A percentile compares a stretch with the other conserved stretches of the same genome.
Evolutionary conservation across 1,140 invertebrate species (phyloP).

Genomic region (Drosophila parabipectinata): DNA sequence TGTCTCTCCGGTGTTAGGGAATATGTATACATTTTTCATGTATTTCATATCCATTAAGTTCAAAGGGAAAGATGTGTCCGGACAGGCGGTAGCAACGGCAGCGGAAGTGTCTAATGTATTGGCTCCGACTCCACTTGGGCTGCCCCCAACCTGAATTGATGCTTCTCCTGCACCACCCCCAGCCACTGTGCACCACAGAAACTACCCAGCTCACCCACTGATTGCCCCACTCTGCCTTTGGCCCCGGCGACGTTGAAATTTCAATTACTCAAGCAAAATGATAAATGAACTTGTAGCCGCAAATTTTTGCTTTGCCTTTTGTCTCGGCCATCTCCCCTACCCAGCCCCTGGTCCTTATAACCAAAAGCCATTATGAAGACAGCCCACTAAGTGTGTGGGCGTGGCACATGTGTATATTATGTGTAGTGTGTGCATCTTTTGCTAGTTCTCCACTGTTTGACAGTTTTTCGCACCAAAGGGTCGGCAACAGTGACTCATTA

Average conservation of each 20-base stretch:
- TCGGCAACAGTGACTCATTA: constrained; percentile 30
- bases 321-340: constrained; percentile 27
- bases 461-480: constrained; percentile 42
- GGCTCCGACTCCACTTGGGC: constrained; percentile 46
- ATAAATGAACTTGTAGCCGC: constrained; percentile 80
- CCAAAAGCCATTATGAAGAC: constrained; percentile 78
- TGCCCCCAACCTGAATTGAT: constrained; percentile 9
- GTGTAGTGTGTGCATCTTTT: constrained; percentile 49
- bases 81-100: constrained; percentile 32
- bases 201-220: constrained; percentile 30
- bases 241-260: constrained; percentile 68
- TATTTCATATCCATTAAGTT: constrained; percentile 82
- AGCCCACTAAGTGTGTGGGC: constrained; percentile 79
- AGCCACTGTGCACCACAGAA: constrained; percentile 19
- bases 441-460: constrained; percentile 29
- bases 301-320: constrained; percentile 76
- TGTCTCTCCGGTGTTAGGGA: constrained; percentile 31
- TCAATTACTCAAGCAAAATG: constrained; percentile 81
- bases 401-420: constrained; percentile 55
- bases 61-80: constrained; percentile 75
- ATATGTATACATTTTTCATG: constrained; percentile 76
- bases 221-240: constrained; percentile 52
- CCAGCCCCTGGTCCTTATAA: neutral
- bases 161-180: constrained; percentile 5
- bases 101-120: constrained; percentile 72